Base-by-base conservation (phyloP, 2,888 invertebrate species). In the Platypus cylindrus region DNA sequence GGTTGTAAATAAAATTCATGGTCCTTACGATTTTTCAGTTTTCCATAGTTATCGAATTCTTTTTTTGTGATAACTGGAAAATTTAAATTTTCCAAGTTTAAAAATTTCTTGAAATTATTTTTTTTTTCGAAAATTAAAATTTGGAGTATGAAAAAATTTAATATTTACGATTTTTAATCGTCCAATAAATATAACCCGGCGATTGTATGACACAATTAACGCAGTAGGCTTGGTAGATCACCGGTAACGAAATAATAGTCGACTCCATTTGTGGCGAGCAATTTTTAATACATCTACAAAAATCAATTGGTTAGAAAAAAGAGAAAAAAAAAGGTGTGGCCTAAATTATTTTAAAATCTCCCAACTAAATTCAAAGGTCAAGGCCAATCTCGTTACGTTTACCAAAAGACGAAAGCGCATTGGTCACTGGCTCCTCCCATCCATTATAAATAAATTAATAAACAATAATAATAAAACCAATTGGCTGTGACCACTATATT, bases 281-380 rank as follows among this genome's bases (percentile, higher is more conserved):
- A 18, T 40, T 40, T 22, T 40, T 40, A 3, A 32, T 8, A 30
- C 40, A 40, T 17, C 40, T 40, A 17, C n/a, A n/a, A n/a, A n/a
- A n/a, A n/a, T n/a, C n/a, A n/a, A n/a, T n/a, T n/a, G n/a, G n/a
- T n/a, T n/a, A n/a, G n/a, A n/a, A n/a, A n/a, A n/a, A n/a, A n/a
- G n/a, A n/a, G n/a, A n/a, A n/a, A n/a, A n/a, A n/a, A n/a, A n/a
- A n/a, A n/a, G n/a, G n/a, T n/a, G n/a, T n/a, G n/a, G n/a, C n/a
- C n/a, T n/a, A n/a, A n/a, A n/a, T n/a, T n/a, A n/a, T n/a, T n/a
- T n/a, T n/a, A n/a, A n/a, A n/a, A n/a, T n/a, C n/a, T n/a, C n/a
- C n/a, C n/a, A n/a, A n/a, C n/a, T n/a, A n/a, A n/a, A n/a, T n/a
- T n/a, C n/a, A n/a, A n/a, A n/a, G n/a, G n/a, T n/a, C n/a, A n/a